Base-by-base conservation (phyloP, 2,797 vertebrate species). In the Sylvia borin region DNA sequence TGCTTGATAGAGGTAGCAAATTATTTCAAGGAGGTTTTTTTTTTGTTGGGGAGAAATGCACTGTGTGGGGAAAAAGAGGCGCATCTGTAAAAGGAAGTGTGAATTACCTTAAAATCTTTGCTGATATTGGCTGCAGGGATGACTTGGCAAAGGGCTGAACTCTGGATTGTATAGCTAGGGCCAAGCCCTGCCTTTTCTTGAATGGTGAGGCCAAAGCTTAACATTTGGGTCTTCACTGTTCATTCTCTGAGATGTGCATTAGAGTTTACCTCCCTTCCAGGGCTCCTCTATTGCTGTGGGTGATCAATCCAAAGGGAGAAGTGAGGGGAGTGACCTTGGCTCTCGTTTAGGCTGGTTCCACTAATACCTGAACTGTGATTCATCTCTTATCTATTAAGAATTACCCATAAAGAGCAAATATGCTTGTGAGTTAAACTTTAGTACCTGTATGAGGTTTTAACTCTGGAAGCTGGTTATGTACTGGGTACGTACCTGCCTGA, bases 351-450 rank as follows among this genome's bases (percentile, higher is more conserved):
- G 51, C 36, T 14, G 8, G 60, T 91, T 68, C 66, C 43, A 27
- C 51, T 77, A 85, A 57, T 73, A 32, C 16, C 31, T 83, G 80
- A 18, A 20, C 34, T 16, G 17, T 95, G 94, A 92, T 75, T 97
- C 88, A 94, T 90, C 91, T 77, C 76, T 92, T 94, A 95, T 92
- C 95, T 96, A 32, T 72, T 77, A 42, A 82, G 93, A 87, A 94
- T 79, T 89, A 84, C 54, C 57, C 38, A 57, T 89, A 86, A 87
- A 85, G 62, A 61, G 29, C 80, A 88, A 78, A 90, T 83, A 55
- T 11, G 32, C 36, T 54, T 3, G 4, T 29, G 50, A 47, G 55
- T 32, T 97, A 96, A 90, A 96, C 96, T 95, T 97, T 80, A 89
- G 90, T 84, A 77, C 76, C 31, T 77, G 19, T 55, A 7, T 43